phyloP scores from a whole-genome alignment of 2,888 invertebrate species.

The Diadegma fenestrale region DNA sequence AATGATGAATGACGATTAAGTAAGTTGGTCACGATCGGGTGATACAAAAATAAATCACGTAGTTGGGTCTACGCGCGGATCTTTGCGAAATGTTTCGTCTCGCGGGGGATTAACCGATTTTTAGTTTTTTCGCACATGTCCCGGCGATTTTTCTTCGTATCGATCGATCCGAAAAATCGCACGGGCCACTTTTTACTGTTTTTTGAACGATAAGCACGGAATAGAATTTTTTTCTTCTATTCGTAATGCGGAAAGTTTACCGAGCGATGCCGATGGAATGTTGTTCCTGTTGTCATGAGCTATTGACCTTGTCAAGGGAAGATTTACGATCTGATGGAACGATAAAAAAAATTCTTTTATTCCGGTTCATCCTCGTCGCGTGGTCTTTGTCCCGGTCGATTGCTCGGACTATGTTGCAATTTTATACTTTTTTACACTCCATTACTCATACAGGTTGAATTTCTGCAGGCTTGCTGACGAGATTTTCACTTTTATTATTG shows the following conservation, averaged over 20 bases:
- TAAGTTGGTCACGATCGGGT: conserved; percentile 65
- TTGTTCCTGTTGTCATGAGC: conserved; percentile 28
- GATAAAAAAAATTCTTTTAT: conserved; percentile 56
- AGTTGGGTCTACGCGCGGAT: conserved; percentile 42
- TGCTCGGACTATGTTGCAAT: background rate
- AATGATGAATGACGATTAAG: conserved; percentile 42
- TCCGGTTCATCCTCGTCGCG: conserved; percentile 17
- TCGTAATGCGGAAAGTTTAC: conserved; percentile 9
- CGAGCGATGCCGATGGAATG: background rate
- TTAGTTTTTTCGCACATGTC: background rate
- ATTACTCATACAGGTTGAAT: no score
- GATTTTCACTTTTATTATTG: background rate
- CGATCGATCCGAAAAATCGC: background rate
- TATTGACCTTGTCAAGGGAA: conserved; percentile 57
- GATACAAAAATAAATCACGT: conserved; percentile 74
- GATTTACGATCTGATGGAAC: conserved; percentile 56
- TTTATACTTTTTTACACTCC: background rate
- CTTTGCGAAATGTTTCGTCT: conserved; percentile 19
- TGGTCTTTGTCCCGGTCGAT: conserved; percentile 48
- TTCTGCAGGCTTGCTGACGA: background rate
- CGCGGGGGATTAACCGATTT: conserved; percentile 4
- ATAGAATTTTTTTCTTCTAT: background rate
- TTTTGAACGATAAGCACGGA: background rate
- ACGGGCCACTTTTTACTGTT: background rate
- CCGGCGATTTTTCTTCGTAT: background rate